phyloP scores from a whole-genome alignment of 2,113 vertebrate genomes.

The Strix aluco region DNA sequence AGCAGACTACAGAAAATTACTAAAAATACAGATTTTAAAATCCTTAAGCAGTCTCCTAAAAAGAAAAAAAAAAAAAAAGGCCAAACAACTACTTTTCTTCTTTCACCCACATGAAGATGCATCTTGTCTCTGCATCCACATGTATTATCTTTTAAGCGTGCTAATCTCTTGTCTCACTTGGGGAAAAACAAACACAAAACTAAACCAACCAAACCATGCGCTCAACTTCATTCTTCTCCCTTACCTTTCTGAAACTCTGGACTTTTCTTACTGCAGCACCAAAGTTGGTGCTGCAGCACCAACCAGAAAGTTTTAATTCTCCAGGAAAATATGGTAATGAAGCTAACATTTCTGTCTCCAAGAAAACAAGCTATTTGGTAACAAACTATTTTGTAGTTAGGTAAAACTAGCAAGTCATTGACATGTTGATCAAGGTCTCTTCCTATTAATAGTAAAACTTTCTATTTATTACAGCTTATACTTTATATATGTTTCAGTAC shows the following conservation, averaged over 20 bases:
- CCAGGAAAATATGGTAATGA: neutral
- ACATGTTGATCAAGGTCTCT: neutral
- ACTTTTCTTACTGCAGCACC: neutral
- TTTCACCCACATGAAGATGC: neutral
- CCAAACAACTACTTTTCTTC: neutral
- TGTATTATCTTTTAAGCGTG: neutral
- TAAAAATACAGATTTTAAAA: neutral
- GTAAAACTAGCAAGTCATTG: neutral
- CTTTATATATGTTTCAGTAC: neutral
- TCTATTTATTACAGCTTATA: neutral
- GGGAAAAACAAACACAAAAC: neutral
- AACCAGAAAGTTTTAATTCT: neutral
- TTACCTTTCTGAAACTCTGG: neutral
- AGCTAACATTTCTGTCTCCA: neutral
- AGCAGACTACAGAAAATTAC: neutral
- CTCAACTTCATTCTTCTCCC: neutral
- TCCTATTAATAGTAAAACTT: neutral
- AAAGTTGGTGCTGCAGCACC: neutral
- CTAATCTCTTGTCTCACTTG: neutral
- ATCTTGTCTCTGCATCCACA: neutral
- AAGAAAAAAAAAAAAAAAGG: neutral
- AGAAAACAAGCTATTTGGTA: neutral
- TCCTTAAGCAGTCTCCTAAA: neutral
- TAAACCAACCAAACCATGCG: neutral
- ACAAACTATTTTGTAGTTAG: neutral